Evolutionary conservation across 2,888 invertebrate genomes (phyloP), one percentile per base, ranked within the genome.

Genomic region (Drepana falcataria): DNA sequence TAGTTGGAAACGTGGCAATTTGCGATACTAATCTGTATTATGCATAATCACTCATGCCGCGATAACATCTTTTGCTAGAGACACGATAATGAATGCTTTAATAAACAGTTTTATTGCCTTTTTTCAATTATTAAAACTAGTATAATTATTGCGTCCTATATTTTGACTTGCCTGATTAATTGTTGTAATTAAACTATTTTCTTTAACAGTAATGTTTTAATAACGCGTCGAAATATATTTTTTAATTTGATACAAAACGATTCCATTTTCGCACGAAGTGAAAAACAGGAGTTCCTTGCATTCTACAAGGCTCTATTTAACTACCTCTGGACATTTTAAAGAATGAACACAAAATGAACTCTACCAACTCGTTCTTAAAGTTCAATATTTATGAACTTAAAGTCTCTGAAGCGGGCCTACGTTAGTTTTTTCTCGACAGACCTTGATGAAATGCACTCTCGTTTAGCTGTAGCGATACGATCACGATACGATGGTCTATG

Each of bases 271-370:
- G 74, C 76, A 77, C 82, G 77, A 78, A 78, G 77, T 76, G 73
- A 81, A 83, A 83, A 83, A 78, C 68, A 69, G 68, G 69, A 72
- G 75, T 77, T 77, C 78, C 63, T 64, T 65, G 75, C 73, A 82
- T 83, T 83, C 81, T 77, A 73, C 78, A 73, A 74, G 76, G 65
- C 72, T 82, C 77, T 83, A 79, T 81, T 83, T 81, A 79, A 58
- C 53, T 52, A 54, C 54, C 21, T 40, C 40, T 34, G 40, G 40
- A 21, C 34, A 9, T 44, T 4, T 6, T 9, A 9, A 9, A 9
- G 44, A n/a, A n/a, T n/a, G n/a, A n/a, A n/a, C n/a, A n/a, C 44
- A 9, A 44, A 44, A 4, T 44, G 6, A 44, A 2, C 5, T 44
- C 44, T 44, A 9, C 44, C 9, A 44, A 44, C 37, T 37, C 9